A percentile compares a stretch with the other conserved stretches of the same genome.
These are phyloP conservation scores for Calidris pugnax DNA, from an alignment of 2,113 vertebrate species.

Conservation along the genomic window DNA sequence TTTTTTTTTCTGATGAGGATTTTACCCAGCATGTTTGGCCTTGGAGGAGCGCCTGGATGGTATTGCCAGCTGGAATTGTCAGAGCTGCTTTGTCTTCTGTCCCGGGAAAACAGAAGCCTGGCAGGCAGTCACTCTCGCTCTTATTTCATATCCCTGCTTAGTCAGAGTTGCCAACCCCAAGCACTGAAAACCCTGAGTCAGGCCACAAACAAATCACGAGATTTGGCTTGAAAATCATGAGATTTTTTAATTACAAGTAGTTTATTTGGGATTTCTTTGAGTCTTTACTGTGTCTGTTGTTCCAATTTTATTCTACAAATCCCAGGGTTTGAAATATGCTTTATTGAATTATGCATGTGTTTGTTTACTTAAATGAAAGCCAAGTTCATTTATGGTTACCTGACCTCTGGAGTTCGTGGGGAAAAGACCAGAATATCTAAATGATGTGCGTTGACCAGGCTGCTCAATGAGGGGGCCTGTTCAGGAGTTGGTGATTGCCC, in stretches of 20 bases:
- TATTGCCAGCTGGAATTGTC: conserved; percentile 68
- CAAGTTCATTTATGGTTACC: neutral
- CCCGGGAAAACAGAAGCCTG: conserved; percentile 68
- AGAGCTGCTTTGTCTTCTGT: conserved; percentile 65
- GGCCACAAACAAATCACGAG: conserved; percentile 56
- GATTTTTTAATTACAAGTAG: conserved; percentile 40
- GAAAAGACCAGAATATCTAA: neutral
- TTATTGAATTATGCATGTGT: neutral
- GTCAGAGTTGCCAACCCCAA: conserved; percentile 54
- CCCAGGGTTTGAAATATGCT: neutral
- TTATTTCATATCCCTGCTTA: conserved; percentile 61
- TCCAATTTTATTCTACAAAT: neutral
- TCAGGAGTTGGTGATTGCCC: neutral
- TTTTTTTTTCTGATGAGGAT: conserved; percentile 37
- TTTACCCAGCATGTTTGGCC: conserved; percentile 59
- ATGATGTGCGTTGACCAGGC: neutral
- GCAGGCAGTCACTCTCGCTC: conserved; percentile 44
- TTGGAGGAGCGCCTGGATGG: conserved; percentile 53
- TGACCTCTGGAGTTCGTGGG: neutral
- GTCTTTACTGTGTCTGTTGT: neutral
- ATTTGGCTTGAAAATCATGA: conserved; percentile 51
- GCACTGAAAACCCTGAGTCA: conserved; percentile 63
- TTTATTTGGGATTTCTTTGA: conserved; percentile 36
- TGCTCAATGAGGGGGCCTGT: neutral
- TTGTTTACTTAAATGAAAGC: neutral